Percentiles rank a stretch among this genome's conserved stretches.
Conservation (phyloP, 2,888 invertebrate species). For the Eulithis testata region DNA sequence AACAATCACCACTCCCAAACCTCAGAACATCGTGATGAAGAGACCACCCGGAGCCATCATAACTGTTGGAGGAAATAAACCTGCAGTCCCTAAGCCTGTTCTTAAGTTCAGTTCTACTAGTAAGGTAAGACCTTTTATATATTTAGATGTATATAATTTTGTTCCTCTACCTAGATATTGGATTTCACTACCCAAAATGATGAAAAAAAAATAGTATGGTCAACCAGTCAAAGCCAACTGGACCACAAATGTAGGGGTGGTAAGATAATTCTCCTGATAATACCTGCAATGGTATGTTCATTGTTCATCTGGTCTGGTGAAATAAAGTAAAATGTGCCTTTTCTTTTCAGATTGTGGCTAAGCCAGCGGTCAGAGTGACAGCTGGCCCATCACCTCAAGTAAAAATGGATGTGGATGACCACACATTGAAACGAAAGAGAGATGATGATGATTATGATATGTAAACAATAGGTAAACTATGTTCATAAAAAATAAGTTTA, state of each 20-base stretch:
- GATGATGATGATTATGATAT: constrained; percentile 87
- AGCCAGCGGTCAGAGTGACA: constrained; percentile 76
- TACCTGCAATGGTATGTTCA: too few species aligned
- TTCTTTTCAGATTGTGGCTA: constrained; percentile 67
- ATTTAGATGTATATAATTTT: too few species aligned
- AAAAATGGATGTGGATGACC: constrained; percentile 86
- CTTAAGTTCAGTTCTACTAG: constrained; percentile 87
- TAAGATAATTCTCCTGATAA: too few species aligned
- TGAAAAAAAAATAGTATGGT: too few species aligned
- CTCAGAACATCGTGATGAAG: constrained; percentile 81
- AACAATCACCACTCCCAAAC: constrained; percentile 73
- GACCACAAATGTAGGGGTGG: too few species aligned
- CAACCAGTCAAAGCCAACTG: too few species aligned
- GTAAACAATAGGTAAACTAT: constrained; percentile 45
- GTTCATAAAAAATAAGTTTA: neutral
- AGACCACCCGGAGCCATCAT: constrained; percentile 74
- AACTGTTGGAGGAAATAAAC: constrained; percentile 86
- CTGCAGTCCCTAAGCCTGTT: constrained; percentile 90
- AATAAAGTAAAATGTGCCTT: neutral
- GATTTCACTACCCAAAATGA: too few species aligned
- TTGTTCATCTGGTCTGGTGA: too few species aligned
- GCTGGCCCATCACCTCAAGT: constrained; percentile 73
- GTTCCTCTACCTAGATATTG: too few species aligned
- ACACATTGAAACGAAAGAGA: constrained; percentile 85
- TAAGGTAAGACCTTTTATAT: constrained; percentile 59